These are phyloP conservation scores for Acrossocheilus fasciatus DNA, from an alignment of 2,797 vertebrate species.

Conservation along the genomic window DNA sequence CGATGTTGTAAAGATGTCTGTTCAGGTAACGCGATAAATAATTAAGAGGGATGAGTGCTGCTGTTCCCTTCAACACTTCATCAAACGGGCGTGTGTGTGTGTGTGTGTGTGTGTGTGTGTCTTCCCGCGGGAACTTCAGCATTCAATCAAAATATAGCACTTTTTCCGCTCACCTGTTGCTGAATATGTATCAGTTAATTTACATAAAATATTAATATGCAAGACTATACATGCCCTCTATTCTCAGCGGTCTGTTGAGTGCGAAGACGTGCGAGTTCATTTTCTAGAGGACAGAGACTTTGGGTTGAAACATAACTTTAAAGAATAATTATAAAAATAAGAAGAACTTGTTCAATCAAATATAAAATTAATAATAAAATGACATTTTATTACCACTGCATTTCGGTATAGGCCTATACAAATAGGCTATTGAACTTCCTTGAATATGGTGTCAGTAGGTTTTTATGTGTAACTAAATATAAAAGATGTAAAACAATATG, in stretches of 20 bases:
- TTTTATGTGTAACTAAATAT: not conserved
- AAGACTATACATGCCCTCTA: constrained; percentile 15
- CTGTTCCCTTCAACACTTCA: not conserved
- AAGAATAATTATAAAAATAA: not conserved
- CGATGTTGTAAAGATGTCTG: not conserved
- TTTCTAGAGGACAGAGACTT: constrained; percentile 11
- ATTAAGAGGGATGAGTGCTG: not conserved
- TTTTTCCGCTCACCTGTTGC: constrained; percentile 45
- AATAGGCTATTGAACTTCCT: not conserved
- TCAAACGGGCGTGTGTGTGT: not conserved
- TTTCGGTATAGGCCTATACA: not conserved
- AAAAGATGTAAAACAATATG: not conserved
- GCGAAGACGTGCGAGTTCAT: not conserved
- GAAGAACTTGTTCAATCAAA: not conserved
- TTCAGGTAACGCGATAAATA: not conserved
- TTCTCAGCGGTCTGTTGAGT: constrained; percentile 12
- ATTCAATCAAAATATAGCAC: constrained; percentile 18
- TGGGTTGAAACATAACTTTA: not conserved
- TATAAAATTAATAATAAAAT: not conserved
- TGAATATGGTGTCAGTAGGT: not conserved
- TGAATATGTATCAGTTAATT: constrained; percentile 46
- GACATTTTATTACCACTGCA: too few relatives aligned
- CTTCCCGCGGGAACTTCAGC: not conserved
- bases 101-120: not conserved
- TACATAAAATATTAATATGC: constrained; percentile 34